Base-by-base conservation (phyloP, 2,797 vertebrate genomes). In the Cynopterus sphinx region DNA sequence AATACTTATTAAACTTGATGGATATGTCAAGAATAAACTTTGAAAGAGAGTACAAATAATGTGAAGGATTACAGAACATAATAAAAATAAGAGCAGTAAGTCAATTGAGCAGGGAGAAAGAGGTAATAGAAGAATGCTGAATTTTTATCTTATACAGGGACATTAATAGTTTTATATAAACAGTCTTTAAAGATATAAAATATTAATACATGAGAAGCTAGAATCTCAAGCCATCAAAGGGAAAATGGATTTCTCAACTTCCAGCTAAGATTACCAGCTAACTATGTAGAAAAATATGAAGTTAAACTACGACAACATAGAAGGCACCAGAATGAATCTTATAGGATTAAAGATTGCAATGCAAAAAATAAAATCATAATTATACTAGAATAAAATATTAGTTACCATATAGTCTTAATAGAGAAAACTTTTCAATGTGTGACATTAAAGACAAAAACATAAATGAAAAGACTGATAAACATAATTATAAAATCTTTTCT, bases 191-290 rank as follows among this genome's bases (percentile, higher is more conserved):
- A 89, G 11, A 90, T 74, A 75, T 39, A 81, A 88, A 68, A 88
- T 88, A 77, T 75, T 84, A 78, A 74, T 65, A 70, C 13, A 83
- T 53, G 55, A 83, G 59, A 93, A 92, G 28, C 33, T 82, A 51
- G 24, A 24, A 81, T 82, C 57, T 86, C 41, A 96, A 87, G 68
- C 43, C 21, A 91, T 81, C n/a, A 81, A 90, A 85, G 24, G 19
- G 75, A 88, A 95, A 81, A 41, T 36, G 24, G 39, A 77, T 87
- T 87, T 65, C 11, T 85, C 61, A 82, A 81, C 15, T 65, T 91
- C n/a, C 86, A 15, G 24, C 88, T 81, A 82, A 85, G 73, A 93
- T 83, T 94, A 85, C 1, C 16, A 87, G 77, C n/a, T 90, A 96
- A 95, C n/a, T 73, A 36, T 63, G 24, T 86, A 31, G 22, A 21